Conservation (phyloP, 2,113 vertebrate genomes). For the Xenotilapia flavipinnis region DNA sequence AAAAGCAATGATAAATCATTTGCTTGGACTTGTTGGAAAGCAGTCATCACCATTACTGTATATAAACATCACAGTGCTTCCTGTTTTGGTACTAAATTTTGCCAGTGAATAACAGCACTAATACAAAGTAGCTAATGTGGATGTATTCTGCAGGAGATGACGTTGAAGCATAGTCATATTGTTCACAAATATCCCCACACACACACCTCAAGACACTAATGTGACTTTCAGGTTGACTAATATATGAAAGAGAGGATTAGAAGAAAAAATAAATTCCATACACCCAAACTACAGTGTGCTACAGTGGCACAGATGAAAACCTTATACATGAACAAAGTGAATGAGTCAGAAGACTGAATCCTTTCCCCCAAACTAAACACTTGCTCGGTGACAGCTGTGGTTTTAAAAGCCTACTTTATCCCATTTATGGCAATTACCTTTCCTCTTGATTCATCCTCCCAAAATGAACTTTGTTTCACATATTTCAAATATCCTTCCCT, state of each 20-base stretch:
- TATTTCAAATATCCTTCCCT: background rate
- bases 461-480: conserved; percentile 16
- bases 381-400: conserved; percentile 14
- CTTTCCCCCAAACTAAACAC: background rate
- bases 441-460: conserved; percentile 32
- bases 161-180: background rate
- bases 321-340: conserved; percentile 1
- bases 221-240: background rate
- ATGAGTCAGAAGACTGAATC: conserved; percentile 45
- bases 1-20: background rate
- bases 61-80: background rate
- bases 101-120: background rate
- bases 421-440: conserved; percentile 30
- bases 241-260: background rate
- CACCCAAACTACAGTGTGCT: background rate
- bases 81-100: background rate
- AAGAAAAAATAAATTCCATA: background rate
- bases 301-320: background rate
- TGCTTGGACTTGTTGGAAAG: background rate
- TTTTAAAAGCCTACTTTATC: conserved; percentile 32
- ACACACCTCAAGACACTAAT: background rate
- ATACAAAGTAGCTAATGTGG: background rate
- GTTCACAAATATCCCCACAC: background rate
- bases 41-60: background rate
- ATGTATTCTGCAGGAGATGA: background rate